These are phyloP conservation scores for Actenoides hombroni DNA, from an alignment of 2,113 vertebrate species.

Conservation along the genomic window DNA sequence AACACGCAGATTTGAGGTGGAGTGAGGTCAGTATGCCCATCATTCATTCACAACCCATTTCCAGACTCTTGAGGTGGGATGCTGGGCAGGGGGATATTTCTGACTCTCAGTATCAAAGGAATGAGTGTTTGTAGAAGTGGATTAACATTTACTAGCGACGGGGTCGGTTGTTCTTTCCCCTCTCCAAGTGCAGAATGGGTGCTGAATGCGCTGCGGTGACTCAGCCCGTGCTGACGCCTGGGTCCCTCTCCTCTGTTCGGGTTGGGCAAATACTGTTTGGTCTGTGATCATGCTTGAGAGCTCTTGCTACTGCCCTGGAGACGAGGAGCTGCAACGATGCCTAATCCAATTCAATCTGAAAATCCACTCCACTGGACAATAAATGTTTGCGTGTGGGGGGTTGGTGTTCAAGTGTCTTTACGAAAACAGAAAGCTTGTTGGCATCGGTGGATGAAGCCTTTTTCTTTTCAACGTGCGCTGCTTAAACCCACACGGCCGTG, in stretches of 20 bases:
- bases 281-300: not conserved
- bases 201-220: not conserved
- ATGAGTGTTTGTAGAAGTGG: not conserved
- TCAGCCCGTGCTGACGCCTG: not conserved
- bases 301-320: not conserved
- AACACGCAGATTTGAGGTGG: not conserved
- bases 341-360: not conserved
- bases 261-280: not conserved
- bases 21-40: not conserved
- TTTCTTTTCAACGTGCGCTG: not conserved
- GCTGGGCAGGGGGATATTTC: not conserved
- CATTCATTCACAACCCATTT: not conserved
- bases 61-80: not conserved
- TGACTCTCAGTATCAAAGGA: not conserved
- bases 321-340: not conserved
- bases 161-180: not conserved
- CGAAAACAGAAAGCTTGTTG: not conserved
- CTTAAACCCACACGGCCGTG: not conserved
- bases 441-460: not conserved
- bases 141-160: not conserved
- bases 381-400: accelerated
- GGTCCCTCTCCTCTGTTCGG: not conserved
- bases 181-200: not conserved
- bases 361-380: not conserved
- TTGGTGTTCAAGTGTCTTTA: not conserved